Percentiles rank a stretch among this genome's conserved stretches.
These are phyloP conservation scores for Gisinianus flammeolus DNA, from an alignment of 2,888 invertebrate genomes.

Conservation along the genomic window DNA sequence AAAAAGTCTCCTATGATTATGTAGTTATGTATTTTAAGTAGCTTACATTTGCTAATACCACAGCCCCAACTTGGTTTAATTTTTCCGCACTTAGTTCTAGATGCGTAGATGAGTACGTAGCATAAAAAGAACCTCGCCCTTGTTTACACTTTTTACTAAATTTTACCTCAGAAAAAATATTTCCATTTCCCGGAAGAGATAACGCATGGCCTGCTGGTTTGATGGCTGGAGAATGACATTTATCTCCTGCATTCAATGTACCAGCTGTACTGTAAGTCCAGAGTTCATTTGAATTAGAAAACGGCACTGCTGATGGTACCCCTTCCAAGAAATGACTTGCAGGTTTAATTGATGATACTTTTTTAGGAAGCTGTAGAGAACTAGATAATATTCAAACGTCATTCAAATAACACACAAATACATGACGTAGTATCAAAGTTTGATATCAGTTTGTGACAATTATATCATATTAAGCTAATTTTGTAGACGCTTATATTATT, in stretches of 20 bases:
- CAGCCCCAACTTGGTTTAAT: not conserved
- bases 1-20: not conserved
- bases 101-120: conserved; percentile 24
- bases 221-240: conserved; percentile 13
- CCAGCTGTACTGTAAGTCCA: conserved; percentile 3
- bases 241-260: not conserved
- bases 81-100: conserved; percentile 25
- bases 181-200: conserved; percentile 12
- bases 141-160: conserved; percentile 20
- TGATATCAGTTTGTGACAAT: no score
- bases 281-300: not conserved
- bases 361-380: conserved; percentile 1
- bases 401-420: no score
- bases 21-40: no score
- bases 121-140: conserved; percentile 31
- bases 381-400: no score
- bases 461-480: no score
- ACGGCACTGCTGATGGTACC: conserved; percentile 8
- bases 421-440: no score
- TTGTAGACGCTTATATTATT: no score
- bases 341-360: conserved; percentile 26
- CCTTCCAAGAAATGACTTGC: conserved; percentile 37
- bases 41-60: conserved; percentile 14
- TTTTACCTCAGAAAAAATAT: conserved; percentile 31
- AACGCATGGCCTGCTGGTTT: conserved; percentile 39